Evolutionary conservation across 92 coral and sea anemone genomes (phyloP), one percentile per base, ranked within the genome.

Genomic region (Palythoa grandiflora): DNA sequence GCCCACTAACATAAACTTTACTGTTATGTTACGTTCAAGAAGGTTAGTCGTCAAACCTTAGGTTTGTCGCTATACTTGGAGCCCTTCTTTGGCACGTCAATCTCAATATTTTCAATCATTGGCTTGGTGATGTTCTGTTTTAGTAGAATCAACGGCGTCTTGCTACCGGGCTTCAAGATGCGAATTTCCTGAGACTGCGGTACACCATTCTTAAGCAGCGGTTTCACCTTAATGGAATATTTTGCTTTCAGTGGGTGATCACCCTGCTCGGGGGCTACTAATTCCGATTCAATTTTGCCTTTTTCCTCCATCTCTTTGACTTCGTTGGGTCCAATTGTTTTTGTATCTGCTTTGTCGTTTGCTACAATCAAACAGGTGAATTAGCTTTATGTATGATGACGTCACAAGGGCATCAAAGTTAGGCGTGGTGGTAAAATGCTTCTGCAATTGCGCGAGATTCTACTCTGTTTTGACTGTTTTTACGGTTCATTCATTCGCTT

Each of bases 11-110:
- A 28, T 28, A 28, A 28, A 28, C 28, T 28, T 28, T 28, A 28
- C 28, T 28, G 28, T 28, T 28, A 28, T 28, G 28, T 28, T 28
- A 28, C 28, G 28, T 28, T 28, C 28, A 55, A 15, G 11, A 55
- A 55, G 12, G 70, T 17, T 3, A 17, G 19, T 63, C 6, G 19
- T 17, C 59, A 15, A 38, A 97, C 99, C 78, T 93, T 95, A 1
- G 99, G 99, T 16, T 93, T 94, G 70, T 75, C 88, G 61, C 93
- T 87, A 76, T 66, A 91, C 79, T 90, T 74, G 15, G 93, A 70
- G 4, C 98, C 99, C 73, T 91, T 93, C 84, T 93, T 94, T 1
- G 99, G 99, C 10, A 97, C 94, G 75, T 95, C 96, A 19, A 97
- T 94, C 85, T 97, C 98, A 39, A 97, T 97, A 57, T 93, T 91